A percentile compares a stretch with the other conserved stretches of the same genome.
Evolutionary conservation across 2,797 vertebrate genomes (phyloP).

Genomic region (Acipenser oxyrinchus): DNA sequence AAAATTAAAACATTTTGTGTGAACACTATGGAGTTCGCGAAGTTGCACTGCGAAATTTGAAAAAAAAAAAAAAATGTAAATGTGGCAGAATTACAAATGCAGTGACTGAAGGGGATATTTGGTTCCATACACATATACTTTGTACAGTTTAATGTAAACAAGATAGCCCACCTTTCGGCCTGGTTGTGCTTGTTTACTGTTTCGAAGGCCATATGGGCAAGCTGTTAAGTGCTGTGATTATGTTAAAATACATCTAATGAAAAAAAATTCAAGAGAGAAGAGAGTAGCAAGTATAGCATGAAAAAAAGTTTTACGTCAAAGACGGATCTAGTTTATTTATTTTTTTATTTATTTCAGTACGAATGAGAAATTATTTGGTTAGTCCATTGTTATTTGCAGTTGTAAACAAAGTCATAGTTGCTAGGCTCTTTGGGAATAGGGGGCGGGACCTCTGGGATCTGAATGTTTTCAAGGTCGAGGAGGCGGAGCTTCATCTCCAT

Average conservation of each 20-base stretch:
- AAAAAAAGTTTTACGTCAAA: slow-evolving; percentile 37
- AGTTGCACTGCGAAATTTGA: no score
- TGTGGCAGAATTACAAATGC: no score
- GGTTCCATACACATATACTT: not conserved
- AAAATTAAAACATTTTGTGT: no score
- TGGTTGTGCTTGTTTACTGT: slow-evolving; percentile 21
- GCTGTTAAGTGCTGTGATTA: slow-evolving; percentile 37
- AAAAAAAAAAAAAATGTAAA: no score
- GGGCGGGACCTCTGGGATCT: slow-evolving; percentile 93
- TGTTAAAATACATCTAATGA: slow-evolving; percentile 24
- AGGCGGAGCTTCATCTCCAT: slow-evolving; percentile 99
- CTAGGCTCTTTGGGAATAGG: slow-evolving; percentile 98
- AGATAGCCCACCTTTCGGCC: slow-evolving; percentile 15
- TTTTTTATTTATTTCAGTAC: slow-evolving; percentile 63
- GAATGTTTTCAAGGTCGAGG: slow-evolving; percentile 96
- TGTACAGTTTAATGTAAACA: slow-evolving; percentile 28
- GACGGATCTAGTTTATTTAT: slow-evolving; percentile 20
- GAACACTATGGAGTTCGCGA: no score
- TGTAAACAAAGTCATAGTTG: slow-evolving; percentile 99
- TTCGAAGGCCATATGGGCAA: slow-evolving; percentile 21
- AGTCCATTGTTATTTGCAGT: slow-evolving; percentile 86
- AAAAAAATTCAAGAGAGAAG: slow-evolving; percentile 20
- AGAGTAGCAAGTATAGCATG: slow-evolving; percentile 27
- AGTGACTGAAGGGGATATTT: no score
- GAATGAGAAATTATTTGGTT: slow-evolving; percentile 46